Evolutionary conservation across 1,140 invertebrate species (phyloP).

Genomic region (Adoxophyes honmai): DNA sequence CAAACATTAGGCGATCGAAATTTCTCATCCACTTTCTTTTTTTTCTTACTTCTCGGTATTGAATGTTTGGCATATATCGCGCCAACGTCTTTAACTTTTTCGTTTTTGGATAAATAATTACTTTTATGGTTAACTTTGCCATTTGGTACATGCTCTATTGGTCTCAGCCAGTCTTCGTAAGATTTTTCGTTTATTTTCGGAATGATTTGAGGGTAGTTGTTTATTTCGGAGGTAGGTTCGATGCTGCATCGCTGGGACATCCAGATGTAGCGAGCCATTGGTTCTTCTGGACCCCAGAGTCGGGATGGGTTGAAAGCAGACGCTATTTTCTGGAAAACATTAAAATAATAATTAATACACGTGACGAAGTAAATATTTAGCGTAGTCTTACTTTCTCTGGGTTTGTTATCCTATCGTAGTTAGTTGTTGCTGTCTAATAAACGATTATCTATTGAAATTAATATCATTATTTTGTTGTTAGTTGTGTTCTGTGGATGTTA

Average conservation of each 20-base stretch:
- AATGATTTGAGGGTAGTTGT: conserved; percentile 46
- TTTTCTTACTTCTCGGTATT: conserved; percentile 39
- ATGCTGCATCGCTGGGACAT: conserved; percentile 60
- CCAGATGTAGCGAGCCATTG: conserved; percentile 62
- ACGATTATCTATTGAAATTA: too few species aligned
- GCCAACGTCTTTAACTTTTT: conserved; percentile 30
- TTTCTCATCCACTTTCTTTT: conserved; percentile 41
- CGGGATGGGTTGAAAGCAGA: conserved; percentile 60
- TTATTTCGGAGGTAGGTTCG: conserved; percentile 47
- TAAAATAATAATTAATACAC: conserved; percentile 17
- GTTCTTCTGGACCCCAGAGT: conserved; percentile 68
- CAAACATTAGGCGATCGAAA: conserved; percentile 69
- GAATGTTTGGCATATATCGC: conserved; percentile 42
- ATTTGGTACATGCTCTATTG: conserved; percentile 41
- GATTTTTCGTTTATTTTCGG: conserved; percentile 45
- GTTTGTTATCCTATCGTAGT: too few species aligned
- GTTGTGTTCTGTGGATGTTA: too few species aligned
- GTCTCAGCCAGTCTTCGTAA: conserved; percentile 44
- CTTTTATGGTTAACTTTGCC: conserved; percentile 37
- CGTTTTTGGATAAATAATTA: conserved; percentile 31
- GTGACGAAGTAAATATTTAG: too few species aligned
- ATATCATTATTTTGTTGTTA: too few species aligned
- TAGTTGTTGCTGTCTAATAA: too few species aligned
- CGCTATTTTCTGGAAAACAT: conserved; percentile 56
- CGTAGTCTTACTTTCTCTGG: too few species aligned